Conservation (phyloP, 2,113 vertebrate species). For the Dasypus novemcinctus region DNA sequence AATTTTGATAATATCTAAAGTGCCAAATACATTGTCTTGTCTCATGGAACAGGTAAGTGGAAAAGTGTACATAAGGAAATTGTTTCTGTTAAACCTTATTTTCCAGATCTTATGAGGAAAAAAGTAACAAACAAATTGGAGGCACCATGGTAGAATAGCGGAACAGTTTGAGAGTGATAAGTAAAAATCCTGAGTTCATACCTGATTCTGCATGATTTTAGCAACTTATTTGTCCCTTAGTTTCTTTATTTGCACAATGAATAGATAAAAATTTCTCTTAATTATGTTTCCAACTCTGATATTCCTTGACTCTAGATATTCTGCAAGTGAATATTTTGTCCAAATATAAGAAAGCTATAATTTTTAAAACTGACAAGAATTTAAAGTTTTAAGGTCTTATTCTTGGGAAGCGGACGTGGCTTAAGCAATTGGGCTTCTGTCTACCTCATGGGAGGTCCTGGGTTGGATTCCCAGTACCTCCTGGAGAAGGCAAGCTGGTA, state of each 20-base stretch:
- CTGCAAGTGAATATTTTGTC: background rate
- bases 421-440: too few relatives aligned
- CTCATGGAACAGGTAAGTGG: background rate
- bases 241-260: background rate
- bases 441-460: too few relatives aligned
- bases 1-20: background rate
- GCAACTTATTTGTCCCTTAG: background rate
- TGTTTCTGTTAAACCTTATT: background rate
- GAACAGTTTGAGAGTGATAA: background rate
- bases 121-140: background rate
- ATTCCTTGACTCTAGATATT: background rate
- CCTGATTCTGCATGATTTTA: background rate
- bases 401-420: too few relatives aligned
- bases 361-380: background rate
- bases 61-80: background rate
- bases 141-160: background rate
- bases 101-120: background rate
- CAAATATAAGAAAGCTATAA: background rate
- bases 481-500: too few relatives aligned
- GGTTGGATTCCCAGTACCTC: too few relatives aligned
- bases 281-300: background rate
- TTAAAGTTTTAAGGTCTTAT: background rate
- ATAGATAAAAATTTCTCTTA: background rate
- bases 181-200: background rate
- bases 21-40: background rate